Evolutionary conservation across 1,140 invertebrate species (phyloP).

Genomic region (Nixonia krombeini): DNA sequence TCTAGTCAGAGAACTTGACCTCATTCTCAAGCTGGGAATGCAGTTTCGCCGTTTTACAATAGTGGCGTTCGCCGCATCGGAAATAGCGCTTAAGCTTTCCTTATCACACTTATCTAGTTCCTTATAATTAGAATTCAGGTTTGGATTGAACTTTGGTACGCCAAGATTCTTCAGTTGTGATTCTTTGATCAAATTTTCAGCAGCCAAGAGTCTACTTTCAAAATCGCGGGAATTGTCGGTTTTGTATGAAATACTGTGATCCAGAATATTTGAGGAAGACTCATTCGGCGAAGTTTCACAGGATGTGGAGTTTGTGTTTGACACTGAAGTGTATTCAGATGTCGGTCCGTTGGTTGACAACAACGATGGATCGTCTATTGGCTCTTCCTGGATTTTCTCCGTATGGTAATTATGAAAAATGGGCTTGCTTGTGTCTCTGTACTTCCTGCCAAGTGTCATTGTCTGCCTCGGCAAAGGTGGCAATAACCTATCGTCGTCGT

Average conservation of each 20-base stretch:
- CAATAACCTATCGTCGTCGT: constrained; percentile 48
- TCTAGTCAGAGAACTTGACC: constrained; percentile 62
- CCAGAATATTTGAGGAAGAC: constrained; percentile 53
- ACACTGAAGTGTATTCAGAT: constrained; percentile 43
- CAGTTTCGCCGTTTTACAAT: constrained; percentile 58
- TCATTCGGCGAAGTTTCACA: constrained; percentile 59
- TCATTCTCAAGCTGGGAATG: constrained; percentile 57
- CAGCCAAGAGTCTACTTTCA: constrained; percentile 59
- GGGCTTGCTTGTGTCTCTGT: constrained; percentile 32
- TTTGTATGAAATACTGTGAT: constrained; percentile 41
- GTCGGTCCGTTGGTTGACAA: constrained; percentile 20
- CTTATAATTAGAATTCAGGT: constrained; percentile 53
- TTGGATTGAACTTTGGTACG: constrained; percentile 39
- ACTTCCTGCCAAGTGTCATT: constrained; percentile 50
- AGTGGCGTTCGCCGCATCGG: constrained; percentile 34
- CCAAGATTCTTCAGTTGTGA: constrained; percentile 61
- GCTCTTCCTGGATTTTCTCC: constrained; percentile 66
- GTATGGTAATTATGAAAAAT: constrained; percentile 44
- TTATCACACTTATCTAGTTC: constrained; percentile 63
- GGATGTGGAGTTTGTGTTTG: constrained; percentile 50
- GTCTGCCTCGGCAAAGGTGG: constrained; percentile 46
- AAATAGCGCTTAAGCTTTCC: constrained; percentile 49
- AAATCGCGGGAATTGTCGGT: constrained; percentile 46
- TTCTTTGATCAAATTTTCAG: constrained; percentile 67
- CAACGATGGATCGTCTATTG: constrained; percentile 32